Conservation (phyloP, 2,113 vertebrate species). For the Myocastor coypus region DNA sequence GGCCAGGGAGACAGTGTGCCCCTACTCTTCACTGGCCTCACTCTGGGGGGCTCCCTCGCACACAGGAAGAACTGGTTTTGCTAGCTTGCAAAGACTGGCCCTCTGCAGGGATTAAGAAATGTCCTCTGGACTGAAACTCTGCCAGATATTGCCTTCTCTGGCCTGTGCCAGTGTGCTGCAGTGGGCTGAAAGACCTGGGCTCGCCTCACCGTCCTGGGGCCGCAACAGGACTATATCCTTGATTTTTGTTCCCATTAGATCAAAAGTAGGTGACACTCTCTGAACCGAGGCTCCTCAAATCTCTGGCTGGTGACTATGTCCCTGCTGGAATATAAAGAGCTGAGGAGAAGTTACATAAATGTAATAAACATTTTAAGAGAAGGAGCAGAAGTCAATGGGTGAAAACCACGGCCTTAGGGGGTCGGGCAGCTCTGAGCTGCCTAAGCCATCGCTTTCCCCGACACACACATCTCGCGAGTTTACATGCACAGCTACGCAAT, state of each 20-base stretch:
- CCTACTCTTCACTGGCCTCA: neutral
- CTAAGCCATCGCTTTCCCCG: neutral
- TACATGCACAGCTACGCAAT: neutral
- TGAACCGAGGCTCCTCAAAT: conserved; percentile 7
- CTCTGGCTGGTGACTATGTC: neutral
- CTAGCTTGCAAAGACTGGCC: conserved; percentile 23
- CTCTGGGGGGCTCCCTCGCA: neutral
- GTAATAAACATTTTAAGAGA: neutral
- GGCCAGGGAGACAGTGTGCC: neutral
- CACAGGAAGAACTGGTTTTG: neutral
- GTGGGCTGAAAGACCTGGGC: too few species aligned
- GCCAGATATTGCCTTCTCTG: conserved; percentile 36
- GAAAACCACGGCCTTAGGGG: neutral
- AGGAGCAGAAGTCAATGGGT: neutral
- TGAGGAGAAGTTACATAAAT: neutral
- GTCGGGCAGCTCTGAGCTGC: neutral
- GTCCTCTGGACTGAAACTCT: conserved; percentile 41
- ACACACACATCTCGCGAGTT: neutral
- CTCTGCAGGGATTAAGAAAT: conserved; percentile 67
- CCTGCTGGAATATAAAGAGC: neutral
- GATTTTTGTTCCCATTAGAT: conserved; percentile 46
- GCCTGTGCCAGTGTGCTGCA: neutral
- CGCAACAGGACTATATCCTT: conserved; percentile 8
- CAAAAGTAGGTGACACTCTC: conserved; percentile 35
- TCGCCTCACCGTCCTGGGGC: neutral